Evolutionary conservation across 2,113 vertebrate species (phyloP).

Genomic region (Triplophysa rosa): DNA sequence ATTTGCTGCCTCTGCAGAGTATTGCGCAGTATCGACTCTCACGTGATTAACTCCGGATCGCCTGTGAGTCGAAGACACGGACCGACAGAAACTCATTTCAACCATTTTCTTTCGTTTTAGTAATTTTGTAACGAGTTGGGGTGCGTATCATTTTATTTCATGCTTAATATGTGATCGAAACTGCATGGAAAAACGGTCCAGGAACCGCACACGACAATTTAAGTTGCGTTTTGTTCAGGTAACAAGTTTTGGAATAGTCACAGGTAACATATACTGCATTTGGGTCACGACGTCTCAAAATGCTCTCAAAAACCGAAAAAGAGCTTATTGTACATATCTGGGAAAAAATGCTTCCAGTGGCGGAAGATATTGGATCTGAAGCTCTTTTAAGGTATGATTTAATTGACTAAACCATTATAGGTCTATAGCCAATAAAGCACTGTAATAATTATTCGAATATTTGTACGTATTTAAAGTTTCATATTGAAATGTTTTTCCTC

Average conservation of each 20-base stretch:
- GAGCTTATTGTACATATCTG: constrained; percentile 66
- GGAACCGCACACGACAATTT: not conserved
- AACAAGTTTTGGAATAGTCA: not conserved
- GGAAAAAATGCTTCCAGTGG: constrained; percentile 62
- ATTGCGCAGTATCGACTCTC: constrained; percentile 2
- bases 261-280: not conserved
- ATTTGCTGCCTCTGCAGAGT: not conserved
- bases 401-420: too few species aligned
- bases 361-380: constrained; percentile 72
- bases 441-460: not conserved
- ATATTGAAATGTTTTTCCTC: too few species aligned
- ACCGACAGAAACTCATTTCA: not conserved
- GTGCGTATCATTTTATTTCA: not conserved
- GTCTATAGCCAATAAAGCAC: not conserved
- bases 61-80: not conserved
- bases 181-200: not conserved
- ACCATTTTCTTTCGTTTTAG: not conserved
- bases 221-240: not conserved
- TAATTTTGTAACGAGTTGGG: not conserved
- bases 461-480: not conserved
- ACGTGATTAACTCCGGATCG: not conserved
- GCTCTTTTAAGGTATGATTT: constrained; percentile 70
- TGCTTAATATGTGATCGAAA: constrained; percentile 12
- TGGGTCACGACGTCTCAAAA: constrained; percentile 44
- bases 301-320: constrained; percentile 72